phyloP scores from a whole-genome alignment of 2,888 invertebrate genomes.

The Drosophila leonis region DNA sequence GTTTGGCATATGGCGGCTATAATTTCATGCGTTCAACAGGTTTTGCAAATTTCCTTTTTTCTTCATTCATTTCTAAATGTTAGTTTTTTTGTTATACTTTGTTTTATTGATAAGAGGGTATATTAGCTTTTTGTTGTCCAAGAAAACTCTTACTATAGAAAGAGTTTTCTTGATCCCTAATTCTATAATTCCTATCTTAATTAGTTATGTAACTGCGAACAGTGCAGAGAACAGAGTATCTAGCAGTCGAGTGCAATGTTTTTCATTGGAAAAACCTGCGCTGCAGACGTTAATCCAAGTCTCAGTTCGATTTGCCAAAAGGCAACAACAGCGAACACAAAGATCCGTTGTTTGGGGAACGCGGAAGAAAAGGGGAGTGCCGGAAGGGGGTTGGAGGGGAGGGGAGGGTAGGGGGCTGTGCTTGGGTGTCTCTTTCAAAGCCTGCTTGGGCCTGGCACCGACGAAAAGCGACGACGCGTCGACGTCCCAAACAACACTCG shows the following conservation, averaged over 20 bases:
- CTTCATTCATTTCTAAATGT: conserved; percentile 42
- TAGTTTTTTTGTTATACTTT: conserved; percentile 21
- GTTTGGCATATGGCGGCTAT: conserved; percentile 50
- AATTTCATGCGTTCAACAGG: conserved; percentile 62
- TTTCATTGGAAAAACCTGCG: conserved; percentile 41
- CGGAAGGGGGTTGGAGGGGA: neutral
- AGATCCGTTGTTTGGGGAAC: conserved; percentile 13
- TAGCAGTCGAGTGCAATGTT: neutral
- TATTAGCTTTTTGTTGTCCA: neutral
- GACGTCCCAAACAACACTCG: conserved; percentile 57
- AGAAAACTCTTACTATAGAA: neutral
- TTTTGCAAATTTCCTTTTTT: conserved; percentile 59
- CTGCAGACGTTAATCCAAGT: conserved; percentile 53
- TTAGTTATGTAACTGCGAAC: no score
- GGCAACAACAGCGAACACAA: conserved; percentile 24
- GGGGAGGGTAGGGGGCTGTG: neutral
- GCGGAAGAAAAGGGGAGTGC: conserved; percentile 18
- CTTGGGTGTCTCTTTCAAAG: conserved; percentile 27
- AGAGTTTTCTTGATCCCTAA: neutral
- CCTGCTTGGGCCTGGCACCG: conserved; percentile 55
- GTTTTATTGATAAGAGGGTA: neutral
- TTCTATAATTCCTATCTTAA: no score
- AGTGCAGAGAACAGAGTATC: no score
- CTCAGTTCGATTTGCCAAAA: conserved; percentile 64
- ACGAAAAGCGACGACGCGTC: conserved; percentile 23